Evolutionary conservation across 2,888 invertebrate species (phyloP).

Genomic region (Standfussiana lucernea): DNA sequence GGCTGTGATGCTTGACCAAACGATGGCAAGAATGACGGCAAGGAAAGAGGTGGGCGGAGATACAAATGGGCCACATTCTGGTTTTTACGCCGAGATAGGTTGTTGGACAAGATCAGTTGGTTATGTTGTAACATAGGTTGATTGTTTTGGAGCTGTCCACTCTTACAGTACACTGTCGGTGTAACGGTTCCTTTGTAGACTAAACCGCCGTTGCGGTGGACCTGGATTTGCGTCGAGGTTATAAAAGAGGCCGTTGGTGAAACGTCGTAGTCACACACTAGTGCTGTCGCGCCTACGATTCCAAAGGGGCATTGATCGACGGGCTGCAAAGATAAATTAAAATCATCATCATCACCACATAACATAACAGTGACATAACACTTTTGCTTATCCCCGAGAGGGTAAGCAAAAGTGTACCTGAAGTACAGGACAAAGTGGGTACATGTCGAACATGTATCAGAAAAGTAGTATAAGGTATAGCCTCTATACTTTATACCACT

Average conservation of each 20-base stretch:
- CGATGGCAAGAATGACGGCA: neutral
- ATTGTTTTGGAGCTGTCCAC: neutral
- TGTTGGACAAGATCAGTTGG: slow-evolving; percentile 2
- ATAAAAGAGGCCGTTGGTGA: neutral
- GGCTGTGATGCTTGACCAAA: neutral
- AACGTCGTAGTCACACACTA: slow-evolving; percentile 15
- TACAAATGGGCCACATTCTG: slow-evolving; percentile 2
- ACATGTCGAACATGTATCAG: too few relatives aligned
- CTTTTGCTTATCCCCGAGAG: neutral
- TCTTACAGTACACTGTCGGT: slow-evolving; percentile 4
- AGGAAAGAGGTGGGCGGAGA: neutral
- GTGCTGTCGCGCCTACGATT: neutral
- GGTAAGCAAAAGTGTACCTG: neutral
- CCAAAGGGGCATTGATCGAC: neutral
- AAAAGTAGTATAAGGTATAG: too few relatives aligned
- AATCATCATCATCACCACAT: neutral
- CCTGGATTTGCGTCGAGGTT: neutral
- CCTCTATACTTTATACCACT: too few relatives aligned
- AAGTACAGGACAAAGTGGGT: neutral
- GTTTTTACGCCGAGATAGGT: neutral
- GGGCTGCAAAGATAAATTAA: neutral
- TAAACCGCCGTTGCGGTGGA: slow-evolving; percentile 8
- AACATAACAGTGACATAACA: neutral
- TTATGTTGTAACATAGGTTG: slow-evolving; percentile 12
- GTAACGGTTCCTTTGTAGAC: neutral